Evolutionary conservation across 2,888 invertebrate species (phyloP).

Genomic region (Clunio marinus): DNA sequence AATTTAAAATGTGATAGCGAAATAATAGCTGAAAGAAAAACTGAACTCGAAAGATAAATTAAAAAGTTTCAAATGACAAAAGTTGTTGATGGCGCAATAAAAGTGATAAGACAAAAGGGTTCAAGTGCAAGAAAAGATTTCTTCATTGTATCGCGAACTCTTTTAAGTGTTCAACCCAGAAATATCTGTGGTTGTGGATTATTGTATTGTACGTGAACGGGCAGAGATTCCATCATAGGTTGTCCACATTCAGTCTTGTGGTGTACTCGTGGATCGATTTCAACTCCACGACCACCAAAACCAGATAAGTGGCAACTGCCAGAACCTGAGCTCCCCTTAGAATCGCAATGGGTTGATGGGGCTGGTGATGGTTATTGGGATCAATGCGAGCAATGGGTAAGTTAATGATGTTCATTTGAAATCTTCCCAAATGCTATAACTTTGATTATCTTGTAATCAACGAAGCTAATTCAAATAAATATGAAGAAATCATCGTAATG

Average conservation of each 20-base stretch:
- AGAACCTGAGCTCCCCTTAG: slow-evolving; percentile 46
- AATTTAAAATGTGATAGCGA: slow-evolving; percentile 13
- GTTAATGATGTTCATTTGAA: slow-evolving; percentile 35
- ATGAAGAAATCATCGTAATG: background rate
- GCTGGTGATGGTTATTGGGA: slow-evolving; percentile 46
- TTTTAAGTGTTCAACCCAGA: background rate
- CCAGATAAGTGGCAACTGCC: slow-evolving; percentile 44
- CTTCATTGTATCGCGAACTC: background rate
- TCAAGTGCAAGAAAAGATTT: slow-evolving; percentile 7
- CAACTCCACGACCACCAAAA: slow-evolving; percentile 44
- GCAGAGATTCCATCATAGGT: slow-evolving; percentile 45
- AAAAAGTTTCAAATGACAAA: slow-evolving; percentile 35
- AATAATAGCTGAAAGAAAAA: background rate
- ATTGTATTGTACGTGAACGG: background rate
- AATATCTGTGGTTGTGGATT: too few species aligned
- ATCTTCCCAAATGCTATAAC: background rate
- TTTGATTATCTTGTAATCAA: background rate
- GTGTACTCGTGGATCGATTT: slow-evolving; percentile 46
- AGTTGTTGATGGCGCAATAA: slow-evolving; percentile 28
- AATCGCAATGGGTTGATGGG: slow-evolving; percentile 47
- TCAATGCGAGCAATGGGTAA: slow-evolving; percentile 47
- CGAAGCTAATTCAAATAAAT: background rate
- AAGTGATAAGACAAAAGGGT: slow-evolving; percentile 7
- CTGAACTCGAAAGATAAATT: background rate
- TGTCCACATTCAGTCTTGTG: slow-evolving; percentile 46